A percentile compares a stretch with the other conserved stretches of the same genome.
These are phyloP conservation scores for Dicranocentrus wangi DNA, from an alignment of 2,888 invertebrate species.

Conservation along the genomic window DNA sequence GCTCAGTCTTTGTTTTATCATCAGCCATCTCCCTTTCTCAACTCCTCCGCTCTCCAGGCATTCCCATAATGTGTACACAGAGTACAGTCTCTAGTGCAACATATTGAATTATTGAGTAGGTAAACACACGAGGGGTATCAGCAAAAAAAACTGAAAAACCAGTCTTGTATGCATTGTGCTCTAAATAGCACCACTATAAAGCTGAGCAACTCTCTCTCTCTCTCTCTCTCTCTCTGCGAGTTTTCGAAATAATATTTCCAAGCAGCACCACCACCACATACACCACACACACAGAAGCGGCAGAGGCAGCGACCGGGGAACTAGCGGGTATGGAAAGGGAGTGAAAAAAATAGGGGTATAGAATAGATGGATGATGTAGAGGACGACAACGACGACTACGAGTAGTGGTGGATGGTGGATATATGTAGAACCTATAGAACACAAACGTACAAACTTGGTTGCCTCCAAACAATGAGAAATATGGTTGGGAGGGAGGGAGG, in stretches of 20 bases:
- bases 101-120: constrained; percentile 63
- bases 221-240: constrained; percentile 10
- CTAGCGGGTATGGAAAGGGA: too few relatives aligned
- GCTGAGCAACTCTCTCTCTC: constrained; percentile 8
- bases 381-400: too few relatives aligned
- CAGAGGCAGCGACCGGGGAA: too few relatives aligned
- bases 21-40: constrained; percentile 33
- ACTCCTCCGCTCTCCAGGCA: constrained; percentile 20
- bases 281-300: too few relatives aligned
- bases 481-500: too few relatives aligned
- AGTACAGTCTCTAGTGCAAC: constrained; percentile 49
- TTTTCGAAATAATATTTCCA: constrained; percentile 34
- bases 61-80: constrained; percentile 41
- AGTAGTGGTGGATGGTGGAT: too few relatives aligned
- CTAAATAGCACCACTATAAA: constrained; percentile 26
- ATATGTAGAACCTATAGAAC: too few relatives aligned
- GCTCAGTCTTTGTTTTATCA: constrained; percentile 61
- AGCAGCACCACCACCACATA: not conserved
- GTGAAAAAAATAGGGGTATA: too few relatives aligned
- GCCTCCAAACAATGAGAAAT: too few relatives aligned
- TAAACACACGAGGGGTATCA: constrained; percentile 50
- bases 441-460: too few relatives aligned
- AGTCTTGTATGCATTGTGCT: constrained; percentile 32
- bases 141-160: constrained; percentile 20
- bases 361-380: too few relatives aligned